These are phyloP conservation scores for Epicampocera succincta DNA, from an alignment of 2,888 invertebrate species.

Conservation along the genomic window DNA sequence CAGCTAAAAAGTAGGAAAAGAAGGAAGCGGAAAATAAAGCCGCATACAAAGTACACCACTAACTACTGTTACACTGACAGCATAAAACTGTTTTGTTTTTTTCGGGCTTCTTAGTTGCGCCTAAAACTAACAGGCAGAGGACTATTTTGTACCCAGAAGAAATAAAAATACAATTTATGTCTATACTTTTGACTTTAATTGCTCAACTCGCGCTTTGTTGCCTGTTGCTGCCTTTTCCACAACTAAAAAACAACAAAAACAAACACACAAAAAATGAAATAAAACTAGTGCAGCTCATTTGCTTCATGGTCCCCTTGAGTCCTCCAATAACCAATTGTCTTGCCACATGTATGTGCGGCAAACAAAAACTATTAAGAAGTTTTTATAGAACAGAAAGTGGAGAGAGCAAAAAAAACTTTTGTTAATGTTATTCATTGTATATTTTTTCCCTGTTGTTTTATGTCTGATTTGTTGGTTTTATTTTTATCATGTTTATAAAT, in stretches of 20 bases:
- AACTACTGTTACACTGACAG: slow-evolving; percentile 29
- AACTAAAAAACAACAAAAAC: too few relatives aligned
- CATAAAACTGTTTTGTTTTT: not conserved
- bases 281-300: slow-evolving; percentile 4
- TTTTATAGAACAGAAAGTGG: slow-evolving; percentile 14
- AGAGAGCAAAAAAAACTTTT: slow-evolving; percentile 44
- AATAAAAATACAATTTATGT: slow-evolving; percentile 68
- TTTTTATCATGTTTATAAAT: slow-evolving; percentile 52
- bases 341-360: slow-evolving; percentile 29
- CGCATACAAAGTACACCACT: slow-evolving; percentile 28
- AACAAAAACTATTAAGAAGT: slow-evolving; percentile 37
- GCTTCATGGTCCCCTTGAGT: slow-evolving; percentile 57
- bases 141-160: slow-evolving; percentile 46
- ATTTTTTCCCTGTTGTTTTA: slow-evolving; percentile 42
- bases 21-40: slow-evolving; percentile 20
- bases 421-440: slow-evolving; percentile 63
- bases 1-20: slow-evolving; percentile 3
- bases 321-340: slow-evolving; percentile 33
- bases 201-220: slow-evolving; percentile 66
- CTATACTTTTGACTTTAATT: slow-evolving; percentile 68
- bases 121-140: slow-evolving; percentile 18
- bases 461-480: slow-evolving; percentile 27
- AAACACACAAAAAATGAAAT: too few relatives aligned
- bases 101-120: not conserved
- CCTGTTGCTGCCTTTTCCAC: slow-evolving; percentile 42